Percentiles rank a stretch among this genome's conserved stretches.
Evolutionary conservation across 2,888 invertebrate species (phyloP).

Genomic region (Geophilus truncorum): DNA sequence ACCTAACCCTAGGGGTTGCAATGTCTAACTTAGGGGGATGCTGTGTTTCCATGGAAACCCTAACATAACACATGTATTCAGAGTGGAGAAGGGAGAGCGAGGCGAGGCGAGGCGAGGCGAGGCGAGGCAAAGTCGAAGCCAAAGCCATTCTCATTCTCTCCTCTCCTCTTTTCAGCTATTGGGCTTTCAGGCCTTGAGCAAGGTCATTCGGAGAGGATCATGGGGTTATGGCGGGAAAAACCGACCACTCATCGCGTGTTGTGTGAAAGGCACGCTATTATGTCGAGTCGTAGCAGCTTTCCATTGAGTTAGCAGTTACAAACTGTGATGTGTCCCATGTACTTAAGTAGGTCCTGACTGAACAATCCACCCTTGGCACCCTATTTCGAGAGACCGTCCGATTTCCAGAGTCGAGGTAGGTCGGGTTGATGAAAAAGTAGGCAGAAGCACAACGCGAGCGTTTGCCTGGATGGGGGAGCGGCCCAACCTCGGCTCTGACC

Average conservation of each 20-base stretch:
- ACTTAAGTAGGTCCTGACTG: not conserved
- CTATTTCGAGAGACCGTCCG: not conserved
- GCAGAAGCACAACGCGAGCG: not conserved
- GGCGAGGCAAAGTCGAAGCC: no score
- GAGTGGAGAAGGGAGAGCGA: not conserved
- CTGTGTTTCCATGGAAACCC: not conserved
- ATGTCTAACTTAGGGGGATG: not conserved
- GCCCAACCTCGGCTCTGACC: conserved; percentile 5
- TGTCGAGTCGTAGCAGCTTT: not conserved
- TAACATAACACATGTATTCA: not conserved
- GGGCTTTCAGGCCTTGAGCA: not conserved
- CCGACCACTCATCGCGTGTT: not conserved
- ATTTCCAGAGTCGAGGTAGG: not conserved
- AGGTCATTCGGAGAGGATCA: not conserved
- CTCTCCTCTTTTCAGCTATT: not conserved
- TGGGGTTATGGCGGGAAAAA: not conserved
- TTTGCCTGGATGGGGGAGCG: not conserved
- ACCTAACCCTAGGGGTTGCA: not conserved
- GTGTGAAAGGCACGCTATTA: not conserved
- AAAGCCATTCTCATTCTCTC: no score
- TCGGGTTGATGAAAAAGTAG: not conserved
- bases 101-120: no score
- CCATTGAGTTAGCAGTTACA: not conserved
- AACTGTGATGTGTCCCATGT: not conserved
- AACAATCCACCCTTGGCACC: conserved; percentile 1